Base-by-base conservation (phyloP, 2,113 vertebrate species). In the Phaetusa simplex region DNA sequence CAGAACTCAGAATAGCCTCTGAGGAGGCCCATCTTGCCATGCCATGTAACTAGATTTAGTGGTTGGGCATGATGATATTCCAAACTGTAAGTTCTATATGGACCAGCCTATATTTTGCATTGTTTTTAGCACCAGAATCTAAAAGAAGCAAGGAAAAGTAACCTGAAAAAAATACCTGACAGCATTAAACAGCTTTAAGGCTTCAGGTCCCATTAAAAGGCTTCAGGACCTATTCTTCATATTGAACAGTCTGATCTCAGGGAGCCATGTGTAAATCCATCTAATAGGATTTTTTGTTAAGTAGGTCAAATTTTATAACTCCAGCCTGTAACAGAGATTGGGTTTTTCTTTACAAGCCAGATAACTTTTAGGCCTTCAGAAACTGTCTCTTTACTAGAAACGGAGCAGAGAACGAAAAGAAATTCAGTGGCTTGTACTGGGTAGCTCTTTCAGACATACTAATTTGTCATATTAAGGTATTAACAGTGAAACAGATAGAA, bases 211-310 rank as follows among this genome's bases (percentile, higher is more conserved):
- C 77, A 78, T 69, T 82, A 93, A 96, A 95, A 95, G 50, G 47
- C 58, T 61, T 93, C 52, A 62, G 79, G 87, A 80, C 27, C n/a
- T 86, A 5, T 59, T 93, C 90, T 71, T 94, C 67, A 66, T 22
- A 71, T 29, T 91, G 88, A 78, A 79, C 69, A 88, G 77, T 65
- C 17, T 90, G 92, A 95, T 93, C 61, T 82, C 77, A 86, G 49
- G 64, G 13, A 97, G 10, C 47, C 69, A 87, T 58, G 69, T 74
- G 65, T 79, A 95, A 97, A 97, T 94, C 92, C 91, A 91, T 56
- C 91, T 96, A 96, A 96, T 89, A 92, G 96, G 95, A 97, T 97
- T 97, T 96, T 92, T 76, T 90, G 26, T 86, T 97, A 97, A 97
- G 80, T 92, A 97, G 95, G 94, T 95, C 94, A 90, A 92, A 95